Evolutionary conservation across 2,113 vertebrate species (phyloP).

Genomic region (Aplodontia rufa): DNA sequence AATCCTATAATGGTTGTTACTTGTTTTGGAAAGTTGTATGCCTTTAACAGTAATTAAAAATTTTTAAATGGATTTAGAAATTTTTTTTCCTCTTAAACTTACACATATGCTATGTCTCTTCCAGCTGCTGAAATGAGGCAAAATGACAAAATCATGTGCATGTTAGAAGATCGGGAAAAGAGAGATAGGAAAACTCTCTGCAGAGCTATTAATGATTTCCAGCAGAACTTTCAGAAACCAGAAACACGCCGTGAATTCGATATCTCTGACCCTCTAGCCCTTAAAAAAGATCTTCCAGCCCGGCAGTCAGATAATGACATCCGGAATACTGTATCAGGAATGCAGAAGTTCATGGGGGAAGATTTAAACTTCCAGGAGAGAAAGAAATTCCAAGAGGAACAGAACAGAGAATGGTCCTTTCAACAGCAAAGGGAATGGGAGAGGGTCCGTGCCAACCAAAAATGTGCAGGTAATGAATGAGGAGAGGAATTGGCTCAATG

Average conservation of each 20-base stretch:
- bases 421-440: constrained; percentile 88
- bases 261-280: constrained; percentile 85
- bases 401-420: constrained; percentile 89
- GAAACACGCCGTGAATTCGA: constrained; percentile 87
- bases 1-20: background rate
- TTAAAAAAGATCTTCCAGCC: constrained; percentile 83
- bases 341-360: constrained; percentile 91
- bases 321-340: constrained; percentile 83
- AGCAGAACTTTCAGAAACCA: constrained; percentile 85
- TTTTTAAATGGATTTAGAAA: background rate
- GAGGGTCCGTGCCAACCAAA: constrained; percentile 78
- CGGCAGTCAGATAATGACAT: constrained; percentile 78
- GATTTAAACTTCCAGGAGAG: constrained; percentile 84
- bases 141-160: constrained; percentile 80
- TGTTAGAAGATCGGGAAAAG: constrained; percentile 83
- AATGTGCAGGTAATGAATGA: constrained; percentile 82
- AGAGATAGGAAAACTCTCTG: constrained; percentile 80
- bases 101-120: background rate
- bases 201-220: constrained; percentile 82
- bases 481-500: too few species aligned
- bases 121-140: constrained; percentile 85
- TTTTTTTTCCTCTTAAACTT: background rate
- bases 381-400: constrained; percentile 88
- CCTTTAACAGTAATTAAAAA: background rate
- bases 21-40: background rate